phyloP scores from a whole-genome alignment of 1,140 invertebrate genomes.

The Pseudobourletiella spinata region DNA sequence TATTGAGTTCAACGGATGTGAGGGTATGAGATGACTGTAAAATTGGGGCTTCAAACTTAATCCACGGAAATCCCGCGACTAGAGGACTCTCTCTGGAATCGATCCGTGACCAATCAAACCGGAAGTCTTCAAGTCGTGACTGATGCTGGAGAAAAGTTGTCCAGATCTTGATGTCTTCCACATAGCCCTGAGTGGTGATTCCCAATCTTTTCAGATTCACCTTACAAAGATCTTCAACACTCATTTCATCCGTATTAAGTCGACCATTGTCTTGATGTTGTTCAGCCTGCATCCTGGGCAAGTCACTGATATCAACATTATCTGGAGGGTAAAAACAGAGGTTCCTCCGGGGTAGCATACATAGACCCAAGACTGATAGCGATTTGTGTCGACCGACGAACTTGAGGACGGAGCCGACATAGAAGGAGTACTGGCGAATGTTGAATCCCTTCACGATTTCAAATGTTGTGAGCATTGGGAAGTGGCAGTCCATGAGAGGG shows the following conservation, averaged over 20 bases:
- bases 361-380: constrained; percentile 14
- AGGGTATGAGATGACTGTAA: constrained; percentile 10
- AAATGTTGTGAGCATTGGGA: constrained; percentile 21
- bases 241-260: constrained; percentile 15
- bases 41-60: constrained; percentile 22
- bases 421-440: constrained; percentile 8
- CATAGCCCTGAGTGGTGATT: constrained; percentile 23
- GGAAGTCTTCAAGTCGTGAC: constrained; percentile 17
- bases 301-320: neutral
- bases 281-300: neutral
- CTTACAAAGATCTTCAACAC: constrained; percentile 4
- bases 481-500: constrained; percentile 27
- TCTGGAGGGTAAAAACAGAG: neutral
- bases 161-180: constrained; percentile 26
- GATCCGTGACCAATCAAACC: constrained; percentile 27
- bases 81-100: constrained; percentile 10
- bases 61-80: constrained; percentile 26
- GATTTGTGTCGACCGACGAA: constrained; percentile 19
- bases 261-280: constrained; percentile 9
- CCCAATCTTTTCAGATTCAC: constrained; percentile 12
- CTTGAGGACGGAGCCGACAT: constrained; percentile 17
- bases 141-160: constrained; percentile 22
- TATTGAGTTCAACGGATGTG: constrained; percentile 20
- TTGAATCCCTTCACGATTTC: constrained; percentile 27
- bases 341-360: constrained; percentile 9